Evolutionary conservation across 2,797 vertebrate genomes (phyloP), one percentile per base, ranked within the genome.

Genomic region (Neoniphon sammara): DNA sequence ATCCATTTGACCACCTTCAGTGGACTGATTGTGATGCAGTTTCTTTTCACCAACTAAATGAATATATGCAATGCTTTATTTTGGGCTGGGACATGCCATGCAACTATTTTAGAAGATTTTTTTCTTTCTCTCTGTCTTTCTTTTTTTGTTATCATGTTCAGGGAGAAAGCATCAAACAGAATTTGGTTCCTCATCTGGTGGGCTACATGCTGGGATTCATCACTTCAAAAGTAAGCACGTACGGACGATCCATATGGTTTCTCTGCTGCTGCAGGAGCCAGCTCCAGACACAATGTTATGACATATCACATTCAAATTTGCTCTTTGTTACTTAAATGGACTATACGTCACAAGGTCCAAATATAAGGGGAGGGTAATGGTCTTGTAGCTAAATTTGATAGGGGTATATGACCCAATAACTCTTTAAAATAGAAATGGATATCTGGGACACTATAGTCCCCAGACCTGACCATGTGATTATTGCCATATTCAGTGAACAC

Each of bases 101-200:
- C 64, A 60, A 63, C 58, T 56, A 66, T 61, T 68, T 70, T 50
- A 65, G 50, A 59, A 58, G 39, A 25, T 63, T 78, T 62, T 80
- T 75, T 69, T 77, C 75, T 76, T 56, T 54, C 4, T 27, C 25
- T 27, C 4, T 27, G 2, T 27, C 4, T 27, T 27, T 27, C 4
- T 27, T 27, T 27, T 27, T 27, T 27, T 27, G 25, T 27, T 66
- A 14, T 46, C 39, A 78, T 80, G 69, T 63, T 74, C 34, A 27
- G 77, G n/a, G 34, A 34, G 53, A 61, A 3, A 72, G 70, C 84
- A 91, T 88, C 85, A 88, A 89, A 88, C 75, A 78, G 85, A 87
- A 86, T 87, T 18, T 68, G 77, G 73, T 83, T 64, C 70, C 56
- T 82, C 66, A 81, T 85, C 78, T 85, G 57, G 59, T 77, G 66